Conservation (phyloP, 1,140 invertebrate species). For the Aphelenchoides fujianensis region DNA sequence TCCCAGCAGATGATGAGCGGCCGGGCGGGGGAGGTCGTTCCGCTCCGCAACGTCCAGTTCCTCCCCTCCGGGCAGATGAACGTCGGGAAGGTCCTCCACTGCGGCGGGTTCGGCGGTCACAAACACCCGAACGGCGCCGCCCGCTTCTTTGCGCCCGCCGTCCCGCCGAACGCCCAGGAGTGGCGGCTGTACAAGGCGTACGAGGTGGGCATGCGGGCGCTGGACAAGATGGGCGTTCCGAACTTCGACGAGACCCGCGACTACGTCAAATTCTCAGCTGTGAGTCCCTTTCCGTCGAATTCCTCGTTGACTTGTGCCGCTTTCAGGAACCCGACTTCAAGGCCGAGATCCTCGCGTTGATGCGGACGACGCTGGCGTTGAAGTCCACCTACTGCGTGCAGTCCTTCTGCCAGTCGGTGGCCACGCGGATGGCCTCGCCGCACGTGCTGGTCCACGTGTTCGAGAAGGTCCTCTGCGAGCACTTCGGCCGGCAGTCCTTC, state of each 20-base stretch:
- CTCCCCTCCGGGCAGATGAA: not conserved
- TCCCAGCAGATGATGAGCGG: too few relatives aligned
- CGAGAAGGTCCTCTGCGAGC: slow-evolving; percentile 5
- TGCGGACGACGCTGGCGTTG: slow-evolving; percentile 34
- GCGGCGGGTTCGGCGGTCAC: too few relatives aligned
- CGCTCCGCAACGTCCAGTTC: not conserved
- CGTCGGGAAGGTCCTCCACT: not conserved
- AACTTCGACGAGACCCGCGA: slow-evolving; percentile 31
- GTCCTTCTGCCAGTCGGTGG: slow-evolving; percentile 35
- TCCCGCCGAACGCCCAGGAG: slow-evolving; percentile 2
- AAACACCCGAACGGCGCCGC: too few relatives aligned
- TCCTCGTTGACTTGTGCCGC: not conserved
- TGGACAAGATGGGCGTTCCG: slow-evolving; percentile 39
- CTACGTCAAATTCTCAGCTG: slow-evolving; percentile 38
- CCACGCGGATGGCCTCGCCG: not conserved
- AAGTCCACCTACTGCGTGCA: slow-evolving; percentile 38
- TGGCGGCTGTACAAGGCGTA: slow-evolving; percentile 32
- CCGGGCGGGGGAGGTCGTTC: too few relatives aligned
- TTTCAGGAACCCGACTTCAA: slow-evolving; percentile 36
- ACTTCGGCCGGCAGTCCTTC: slow-evolving; percentile 5
- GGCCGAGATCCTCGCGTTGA: slow-evolving; percentile 37
- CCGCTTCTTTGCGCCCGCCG: too few relatives aligned
- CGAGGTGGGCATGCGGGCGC: slow-evolving; percentile 36
- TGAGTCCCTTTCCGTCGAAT: slow-evolving; percentile 1
- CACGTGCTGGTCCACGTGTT: not conserved